Evolutionary conservation across 2,113 vertebrate species (phyloP), one percentile per base, ranked within the genome.

Genomic region (Oreotrochilus melanogaster): DNA sequence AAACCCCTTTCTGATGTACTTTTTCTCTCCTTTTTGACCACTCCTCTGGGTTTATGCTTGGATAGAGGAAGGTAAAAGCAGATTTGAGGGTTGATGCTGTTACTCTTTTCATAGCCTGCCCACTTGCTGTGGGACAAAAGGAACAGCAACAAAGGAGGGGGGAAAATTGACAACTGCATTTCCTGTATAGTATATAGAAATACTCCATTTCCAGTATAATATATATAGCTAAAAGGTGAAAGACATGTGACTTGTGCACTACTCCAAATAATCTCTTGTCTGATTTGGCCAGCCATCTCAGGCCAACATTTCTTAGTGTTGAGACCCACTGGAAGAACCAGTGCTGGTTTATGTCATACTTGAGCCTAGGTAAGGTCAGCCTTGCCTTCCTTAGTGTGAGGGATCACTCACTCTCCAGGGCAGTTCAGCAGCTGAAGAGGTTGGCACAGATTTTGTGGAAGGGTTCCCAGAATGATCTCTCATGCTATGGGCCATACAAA

Each of bases 331-430:
- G 22, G 24, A 58, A 67, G 33, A 78, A 13, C 19, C 33, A 28
- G 43, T 67, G 42, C 18, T 31, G 2, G 0, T 33, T 65, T 50
- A 24, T 37, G 10, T 37, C 64, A n/a, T 56, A 11, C 15, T 53
- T 74, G 27, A 74, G 45, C 60, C 47, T 12, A 7, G 37, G 33
- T 25, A 45, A 25, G 42, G 61, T 51, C 42, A 28, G 18, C 39
- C 6, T 37, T 22, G 35, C 28, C 25, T 14, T 73, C 60, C n/a
- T 69, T 1, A 0, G 2, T 15, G 1, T 37, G 58, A 43, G 39
- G 43, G 30, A 43, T 60, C 57, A 8, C 37, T 64, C 4, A 1
- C 4, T 47, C 22, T 43, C 27, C 42, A 54, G 42, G 18, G 11
- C 56, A 74, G 60, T 24, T 61, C 2, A 2, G 54, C 35, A 74